These are phyloP conservation scores for fruit fly (Drosophila melanogaster) DNA, from an alignment of 1,140 invertebrate species.

Conservation along the genomic window DNA sequence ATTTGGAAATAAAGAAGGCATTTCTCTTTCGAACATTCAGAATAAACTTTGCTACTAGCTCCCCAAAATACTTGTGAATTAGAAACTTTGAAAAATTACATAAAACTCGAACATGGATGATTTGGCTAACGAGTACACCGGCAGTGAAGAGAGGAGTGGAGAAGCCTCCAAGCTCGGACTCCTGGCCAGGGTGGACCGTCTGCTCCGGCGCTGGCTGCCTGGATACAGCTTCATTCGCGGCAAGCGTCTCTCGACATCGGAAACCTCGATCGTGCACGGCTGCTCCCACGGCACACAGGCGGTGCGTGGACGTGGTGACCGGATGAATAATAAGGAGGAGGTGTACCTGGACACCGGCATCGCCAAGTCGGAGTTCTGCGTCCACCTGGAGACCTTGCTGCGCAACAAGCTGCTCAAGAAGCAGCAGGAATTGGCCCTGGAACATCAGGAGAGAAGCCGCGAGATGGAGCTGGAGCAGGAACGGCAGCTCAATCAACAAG, in stretches of 20 bases:
- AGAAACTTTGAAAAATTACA: background rate
- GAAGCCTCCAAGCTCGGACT: conserved; percentile 7
- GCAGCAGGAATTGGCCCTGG: background rate
- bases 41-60: no score
- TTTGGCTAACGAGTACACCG: background rate
- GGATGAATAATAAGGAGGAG: conserved; percentile 15
- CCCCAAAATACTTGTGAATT: background rate
- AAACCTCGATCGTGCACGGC: background rate
- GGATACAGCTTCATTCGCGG: conserved; percentile 53
- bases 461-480: background rate
- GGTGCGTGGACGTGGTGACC: background rate
- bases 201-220: conserved; percentile 55
- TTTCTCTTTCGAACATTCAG: no score
- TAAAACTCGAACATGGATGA: background rate
- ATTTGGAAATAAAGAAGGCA: no score
- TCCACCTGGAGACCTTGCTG: conserved; percentile 47
- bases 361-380: conserved; percentile 60
- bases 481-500: background rate
- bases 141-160: background rate
- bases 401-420: conserved; percentile 40
- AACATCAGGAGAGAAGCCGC: background rate
- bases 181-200: conserved; percentile 34
- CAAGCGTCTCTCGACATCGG: background rate
- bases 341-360: conserved; percentile 53
- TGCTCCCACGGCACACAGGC: background rate